A percentile compares a stretch with the other conserved stretches of the same genome.
These are phyloP conservation scores for Poeciliopsis retropinna DNA, from an alignment of 2,113 vertebrate genomes.

Conservation along the genomic window DNA sequence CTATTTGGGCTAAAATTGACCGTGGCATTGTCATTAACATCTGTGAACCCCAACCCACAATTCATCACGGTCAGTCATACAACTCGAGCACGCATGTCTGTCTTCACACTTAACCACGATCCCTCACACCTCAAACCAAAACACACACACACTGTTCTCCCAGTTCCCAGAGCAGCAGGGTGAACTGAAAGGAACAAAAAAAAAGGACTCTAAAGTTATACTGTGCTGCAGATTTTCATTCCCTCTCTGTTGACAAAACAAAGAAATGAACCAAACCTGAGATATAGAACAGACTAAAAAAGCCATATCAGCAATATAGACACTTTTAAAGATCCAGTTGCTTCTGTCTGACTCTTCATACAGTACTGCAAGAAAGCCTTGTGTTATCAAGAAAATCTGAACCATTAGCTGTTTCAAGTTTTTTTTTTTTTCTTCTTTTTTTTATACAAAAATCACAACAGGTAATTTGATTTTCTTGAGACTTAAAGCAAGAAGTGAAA, in stretches of 20 bases:
- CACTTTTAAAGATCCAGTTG: not conserved
- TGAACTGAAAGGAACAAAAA: not conserved
- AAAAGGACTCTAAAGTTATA: not conserved
- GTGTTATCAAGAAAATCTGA: no score
- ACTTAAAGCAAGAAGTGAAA: not conserved
- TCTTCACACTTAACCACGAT: constrained; percentile 29
- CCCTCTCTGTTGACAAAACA: not conserved
- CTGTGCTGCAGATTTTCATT: not conserved
- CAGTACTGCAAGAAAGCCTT: no score
- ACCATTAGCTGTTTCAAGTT: no score
- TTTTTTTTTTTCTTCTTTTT: no score
- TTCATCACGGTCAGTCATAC: not conserved
- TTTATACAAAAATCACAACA: no score
- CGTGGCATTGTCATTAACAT: no score
- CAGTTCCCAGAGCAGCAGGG: not conserved
- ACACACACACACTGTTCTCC: not conserved
- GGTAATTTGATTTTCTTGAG: no score
- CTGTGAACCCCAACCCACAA: no score
- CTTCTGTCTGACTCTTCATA: not conserved
- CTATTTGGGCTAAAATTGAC: no score
- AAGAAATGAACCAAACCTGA: not conserved
- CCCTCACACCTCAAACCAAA: constrained; percentile 19
- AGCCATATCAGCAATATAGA: not conserved
- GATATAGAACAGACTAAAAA: not conserved
- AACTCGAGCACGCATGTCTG: not conserved